phyloP scores from a whole-genome alignment of 2,888 invertebrate species.

The Flexamia atlantica region DNA sequence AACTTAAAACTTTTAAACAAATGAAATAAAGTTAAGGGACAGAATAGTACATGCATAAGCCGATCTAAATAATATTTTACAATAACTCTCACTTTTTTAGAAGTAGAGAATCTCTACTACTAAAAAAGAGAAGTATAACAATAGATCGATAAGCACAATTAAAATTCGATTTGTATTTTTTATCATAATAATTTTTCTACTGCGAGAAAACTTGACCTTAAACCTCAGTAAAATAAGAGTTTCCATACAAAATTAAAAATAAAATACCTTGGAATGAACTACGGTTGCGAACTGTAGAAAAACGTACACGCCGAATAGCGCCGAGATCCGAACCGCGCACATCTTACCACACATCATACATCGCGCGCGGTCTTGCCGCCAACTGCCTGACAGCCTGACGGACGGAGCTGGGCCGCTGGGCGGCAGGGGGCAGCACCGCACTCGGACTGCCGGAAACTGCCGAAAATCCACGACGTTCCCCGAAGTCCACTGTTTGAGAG shows the following conservation, averaged over 20 bases:
- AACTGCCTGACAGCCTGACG: not conserved
- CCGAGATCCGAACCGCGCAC: not conserved
- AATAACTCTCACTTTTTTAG: no score
- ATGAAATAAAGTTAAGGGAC: no score
- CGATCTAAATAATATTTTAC: no score
- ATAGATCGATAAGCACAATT: no score
- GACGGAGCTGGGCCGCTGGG: not conserved
- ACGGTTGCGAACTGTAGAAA: not conserved
- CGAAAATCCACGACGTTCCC: not conserved
- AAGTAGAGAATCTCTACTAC: no score
- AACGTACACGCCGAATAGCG: not conserved
- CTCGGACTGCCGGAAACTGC: not conserved
- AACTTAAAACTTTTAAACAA: no score
- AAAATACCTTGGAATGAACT: conserved; percentile 10
- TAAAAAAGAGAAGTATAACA: no score
- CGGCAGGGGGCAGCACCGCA: not conserved
- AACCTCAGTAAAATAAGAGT: no score
- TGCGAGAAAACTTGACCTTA: no score
- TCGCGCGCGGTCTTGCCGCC: not conserved
- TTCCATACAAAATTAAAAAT: not conserved
- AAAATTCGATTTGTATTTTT: no score
- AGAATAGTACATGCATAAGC: no score
- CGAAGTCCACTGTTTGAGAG: not conserved
- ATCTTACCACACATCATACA: not conserved
- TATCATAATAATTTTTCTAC: no score